Conservation (phyloP, 1,140 invertebrate species). For the Linepithema humile region DNA sequence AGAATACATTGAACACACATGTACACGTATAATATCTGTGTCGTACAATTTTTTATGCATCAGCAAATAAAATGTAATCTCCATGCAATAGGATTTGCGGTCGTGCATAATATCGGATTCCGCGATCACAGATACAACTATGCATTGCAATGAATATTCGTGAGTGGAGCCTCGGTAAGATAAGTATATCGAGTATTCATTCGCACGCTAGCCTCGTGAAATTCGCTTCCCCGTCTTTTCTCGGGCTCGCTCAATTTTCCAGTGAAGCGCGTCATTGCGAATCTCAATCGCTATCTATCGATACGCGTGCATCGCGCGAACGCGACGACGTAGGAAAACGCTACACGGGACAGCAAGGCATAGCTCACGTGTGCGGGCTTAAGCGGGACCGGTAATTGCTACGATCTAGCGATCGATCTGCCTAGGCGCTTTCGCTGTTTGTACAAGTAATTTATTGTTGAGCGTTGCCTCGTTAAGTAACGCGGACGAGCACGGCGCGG, state of each 20-base stretch:
- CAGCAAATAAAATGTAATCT: background rate
- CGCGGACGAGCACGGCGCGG: slow-evolving; percentile 27
- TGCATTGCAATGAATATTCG: background rate
- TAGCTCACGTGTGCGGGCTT: background rate
- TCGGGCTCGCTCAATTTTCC: background rate
- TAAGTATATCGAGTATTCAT: background rate
- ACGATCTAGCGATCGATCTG: slow-evolving; percentile 29
- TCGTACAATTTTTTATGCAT: background rate
- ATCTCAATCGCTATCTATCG: background rate
- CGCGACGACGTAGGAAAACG: background rate
- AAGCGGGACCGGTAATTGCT: slow-evolving; percentile 49
- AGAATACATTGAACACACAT: background rate
- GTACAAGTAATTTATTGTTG: slow-evolving; percentile 68
- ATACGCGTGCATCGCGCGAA: background rate
- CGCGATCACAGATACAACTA: background rate
- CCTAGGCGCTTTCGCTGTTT: slow-evolving; percentile 50
- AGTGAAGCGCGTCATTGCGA: background rate
- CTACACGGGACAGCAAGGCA: background rate
- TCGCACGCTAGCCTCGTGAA: background rate
- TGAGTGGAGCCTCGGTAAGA: background rate
- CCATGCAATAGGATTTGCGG: background rate
- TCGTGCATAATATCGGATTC: background rate
- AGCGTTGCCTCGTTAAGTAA: slow-evolving; percentile 67
- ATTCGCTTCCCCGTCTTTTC: background rate
- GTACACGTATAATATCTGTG: background rate